Conservation (phyloP, 2,797 vertebrate species). For the Arnoldichthys spilopterus region DNA sequence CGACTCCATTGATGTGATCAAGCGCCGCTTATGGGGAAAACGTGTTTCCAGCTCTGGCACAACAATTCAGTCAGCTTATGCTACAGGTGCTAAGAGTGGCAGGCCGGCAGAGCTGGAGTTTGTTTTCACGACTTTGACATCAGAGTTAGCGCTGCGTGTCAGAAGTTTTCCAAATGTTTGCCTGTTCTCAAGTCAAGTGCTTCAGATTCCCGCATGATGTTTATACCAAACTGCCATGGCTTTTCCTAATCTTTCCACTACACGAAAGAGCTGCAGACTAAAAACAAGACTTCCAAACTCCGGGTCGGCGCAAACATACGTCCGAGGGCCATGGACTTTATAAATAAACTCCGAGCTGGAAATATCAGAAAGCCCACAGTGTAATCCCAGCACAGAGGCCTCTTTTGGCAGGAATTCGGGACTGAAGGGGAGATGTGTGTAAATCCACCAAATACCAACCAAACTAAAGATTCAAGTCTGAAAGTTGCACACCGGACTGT, state of each 20-base stretch:
- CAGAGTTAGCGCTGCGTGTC: neutral
- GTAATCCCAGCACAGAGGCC: neutral
- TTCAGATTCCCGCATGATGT: neutral
- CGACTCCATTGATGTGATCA: constrained; percentile 47
- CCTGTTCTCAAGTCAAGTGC: constrained; percentile 1
- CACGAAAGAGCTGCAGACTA: constrained; percentile 6
- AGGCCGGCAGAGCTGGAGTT: neutral
- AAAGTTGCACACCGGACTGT: too few species aligned
- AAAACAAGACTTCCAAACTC: neutral
- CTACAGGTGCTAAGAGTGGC: neutral
- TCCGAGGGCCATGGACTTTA: neutral
- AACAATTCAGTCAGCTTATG: constrained; percentile 24
- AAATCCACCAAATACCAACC: too few species aligned
- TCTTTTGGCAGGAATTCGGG: neutral
- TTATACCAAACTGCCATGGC: neutral
- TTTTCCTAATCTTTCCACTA: neutral
- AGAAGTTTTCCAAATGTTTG: constrained; percentile 4
- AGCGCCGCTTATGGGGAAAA: constrained; percentile 40
- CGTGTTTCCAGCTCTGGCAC: constrained; percentile 26
- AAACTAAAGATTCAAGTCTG: too few species aligned
- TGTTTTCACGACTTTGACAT: constrained; percentile 24
- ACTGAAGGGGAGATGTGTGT: too few species aligned
- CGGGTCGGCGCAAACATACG: neutral
- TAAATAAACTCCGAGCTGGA: neutral
- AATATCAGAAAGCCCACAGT: neutral